Evolutionary conservation across 92 coral and sea anemone species (phyloP), one percentile per base, ranked within the genome.

Genomic region (Heliopora coerulea): DNA sequence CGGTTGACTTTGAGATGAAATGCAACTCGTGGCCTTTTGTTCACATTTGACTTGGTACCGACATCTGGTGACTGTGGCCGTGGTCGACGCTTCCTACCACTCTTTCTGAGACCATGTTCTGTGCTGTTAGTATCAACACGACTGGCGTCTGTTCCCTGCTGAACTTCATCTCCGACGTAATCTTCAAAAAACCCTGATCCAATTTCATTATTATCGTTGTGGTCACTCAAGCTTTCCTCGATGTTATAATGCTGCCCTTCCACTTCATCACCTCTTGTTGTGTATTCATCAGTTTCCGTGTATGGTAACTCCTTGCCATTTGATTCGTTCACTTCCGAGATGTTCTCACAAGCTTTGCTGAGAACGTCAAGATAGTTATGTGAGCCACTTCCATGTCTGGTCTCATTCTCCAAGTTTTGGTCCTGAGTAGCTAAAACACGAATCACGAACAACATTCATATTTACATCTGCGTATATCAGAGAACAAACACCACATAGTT

Each of bases 261-360:
- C 14, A 4, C 30, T 3, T 6, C 3, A 3, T 23, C 61, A 23
- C 15, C 31, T 29, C 25, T 3, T 1, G 54, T 21, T 5, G 12
- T 30, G 32, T 24, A 24, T 39, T 39, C 54, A 39, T 9, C 14
- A 19, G 39, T 31, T 12, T 17, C 21, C 2, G 52, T 6, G 52
- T 6, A 46, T 6, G 52, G n/a, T 2, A 46, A 15, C 52, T 46
- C n/a, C n/a, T 46, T 46, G 52, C 15, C 52, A 46, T 10, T 46
- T 8, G 17, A 8, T 62, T 62, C 72, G 6, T 49, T 15, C 19
- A 10, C 3, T 33, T 68, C 75, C 1, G 75, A 48, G 31, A 68
- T 50, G 32, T 68, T 68, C n/a, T 68, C 44, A 49, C 75, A 68
- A 13, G 75, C 75, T 30, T 50, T 48, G 42, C 75, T 68, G 42